Conservation (phyloP, 2,797 vertebrate species). For the Sciaenops ocellatus region DNA sequence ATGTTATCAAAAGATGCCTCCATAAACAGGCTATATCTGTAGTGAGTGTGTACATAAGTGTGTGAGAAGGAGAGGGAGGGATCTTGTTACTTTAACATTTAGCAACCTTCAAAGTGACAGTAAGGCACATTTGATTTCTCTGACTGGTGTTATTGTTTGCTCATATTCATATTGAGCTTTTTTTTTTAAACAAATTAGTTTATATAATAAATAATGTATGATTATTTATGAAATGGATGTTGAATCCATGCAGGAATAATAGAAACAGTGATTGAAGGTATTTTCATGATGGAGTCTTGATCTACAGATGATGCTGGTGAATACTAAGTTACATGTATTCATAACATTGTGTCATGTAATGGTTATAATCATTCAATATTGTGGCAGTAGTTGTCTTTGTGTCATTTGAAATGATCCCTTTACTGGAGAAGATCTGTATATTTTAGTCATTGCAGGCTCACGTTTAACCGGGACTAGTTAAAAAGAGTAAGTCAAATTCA, state of each 20-base stretch:
- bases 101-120: slow-evolving; percentile 37
- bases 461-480: not conserved
- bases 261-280: not conserved
- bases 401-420: not conserved
- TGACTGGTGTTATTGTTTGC: not conserved
- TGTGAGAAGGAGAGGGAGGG: not conserved
- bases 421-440: not conserved
- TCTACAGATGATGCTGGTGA: slow-evolving; percentile 6
- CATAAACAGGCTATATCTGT: not conserved
- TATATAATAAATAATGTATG: not conserved
- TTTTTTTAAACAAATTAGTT: not conserved
- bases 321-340: not conserved
- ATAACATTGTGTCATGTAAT: not conserved
- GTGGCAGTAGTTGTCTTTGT: slow-evolving; percentile 1
- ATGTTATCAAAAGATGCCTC: not conserved
- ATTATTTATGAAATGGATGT: slow-evolving; percentile 24
- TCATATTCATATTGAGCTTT: not conserved
- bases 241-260: not conserved
- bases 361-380: not conserved
- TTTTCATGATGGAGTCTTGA: not conserved
- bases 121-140: not conserved
- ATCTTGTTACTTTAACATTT: slow-evolving; percentile 18
- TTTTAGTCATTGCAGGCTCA: too few species aligned
- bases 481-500: not conserved
- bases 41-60: not conserved